phyloP scores from a whole-genome alignment of 2,113 vertebrate genomes.

The Centropristis striata region DNA sequence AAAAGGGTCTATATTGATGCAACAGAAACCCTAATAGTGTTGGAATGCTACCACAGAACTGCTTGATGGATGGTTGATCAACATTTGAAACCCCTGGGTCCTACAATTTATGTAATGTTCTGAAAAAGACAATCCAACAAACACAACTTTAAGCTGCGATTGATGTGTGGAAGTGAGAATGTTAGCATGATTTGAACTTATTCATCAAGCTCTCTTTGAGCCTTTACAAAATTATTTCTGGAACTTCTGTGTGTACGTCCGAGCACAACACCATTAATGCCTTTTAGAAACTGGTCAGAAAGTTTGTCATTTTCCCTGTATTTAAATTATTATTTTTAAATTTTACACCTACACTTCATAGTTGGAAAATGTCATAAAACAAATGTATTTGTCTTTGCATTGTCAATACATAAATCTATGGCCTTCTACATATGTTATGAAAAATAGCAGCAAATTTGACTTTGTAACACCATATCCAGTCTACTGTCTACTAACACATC shows the following conservation, averaged over 20 bases:
- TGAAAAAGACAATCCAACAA: neutral
- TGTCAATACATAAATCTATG: too few relatives aligned
- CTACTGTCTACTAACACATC: neutral
- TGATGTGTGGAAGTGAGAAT: too few relatives aligned
- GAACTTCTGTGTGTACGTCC: neutral
- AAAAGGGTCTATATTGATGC: too few relatives aligned
- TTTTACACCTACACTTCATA: too few relatives aligned
- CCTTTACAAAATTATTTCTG: neutral
- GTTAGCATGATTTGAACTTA: neutral
- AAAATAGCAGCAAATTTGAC: neutral
- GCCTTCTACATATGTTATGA: too few relatives aligned
- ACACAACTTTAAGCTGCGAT: too few relatives aligned
- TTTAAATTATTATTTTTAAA: neutral
- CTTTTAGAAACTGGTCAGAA: too few relatives aligned
- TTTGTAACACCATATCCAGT: neutral
- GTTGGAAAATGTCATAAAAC: too few relatives aligned
- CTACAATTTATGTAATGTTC: neutral
- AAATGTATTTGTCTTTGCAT: neutral
- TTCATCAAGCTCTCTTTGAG: neutral
- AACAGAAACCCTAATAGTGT: neutral
- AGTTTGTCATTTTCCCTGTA: neutral
- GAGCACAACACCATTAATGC: neutral
- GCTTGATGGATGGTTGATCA: neutral
- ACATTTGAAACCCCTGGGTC: neutral
- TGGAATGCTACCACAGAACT: neutral